Evolutionary conservation across 2,113 vertebrate species (phyloP).

Genomic region (Mola mola): DNA sequence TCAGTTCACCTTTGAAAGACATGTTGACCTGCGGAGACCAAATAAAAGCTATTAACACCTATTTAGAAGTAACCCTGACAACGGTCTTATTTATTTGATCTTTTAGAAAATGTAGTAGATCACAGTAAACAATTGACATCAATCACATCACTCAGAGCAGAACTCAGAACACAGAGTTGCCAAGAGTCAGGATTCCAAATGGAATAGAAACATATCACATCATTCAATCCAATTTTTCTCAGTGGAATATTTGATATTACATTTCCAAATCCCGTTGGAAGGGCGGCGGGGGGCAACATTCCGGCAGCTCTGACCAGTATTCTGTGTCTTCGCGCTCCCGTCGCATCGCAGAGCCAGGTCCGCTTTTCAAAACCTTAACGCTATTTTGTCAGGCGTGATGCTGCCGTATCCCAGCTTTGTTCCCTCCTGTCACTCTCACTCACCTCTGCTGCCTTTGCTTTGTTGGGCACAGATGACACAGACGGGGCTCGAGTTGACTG

Average conservation of each 20-base stretch:
- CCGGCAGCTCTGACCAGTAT: slow-evolving; percentile 34
- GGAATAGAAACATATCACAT: not conserved
- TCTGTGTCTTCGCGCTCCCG: slow-evolving; percentile 44
- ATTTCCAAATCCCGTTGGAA: slow-evolving; percentile 23
- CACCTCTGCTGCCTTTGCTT: slow-evolving; percentile 79
- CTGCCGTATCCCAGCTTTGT: slow-evolving; percentile 7
- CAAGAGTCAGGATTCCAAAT: not conserved
- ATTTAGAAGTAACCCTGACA: too few species aligned
- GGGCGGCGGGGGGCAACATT: too few species aligned
- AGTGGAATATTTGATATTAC: slow-evolving; percentile 4
- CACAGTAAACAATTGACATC: too few species aligned
- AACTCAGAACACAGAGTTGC: too few species aligned
- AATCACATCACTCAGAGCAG: too few species aligned
- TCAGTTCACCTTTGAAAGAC: slow-evolving; percentile 80
- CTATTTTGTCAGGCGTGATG: slow-evolving; percentile 42
- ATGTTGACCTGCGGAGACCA: slow-evolving; percentile 71
- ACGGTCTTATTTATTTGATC: too few species aligned
- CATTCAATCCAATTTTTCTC: slow-evolving; percentile 19
- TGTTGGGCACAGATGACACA: slow-evolving; percentile 73
- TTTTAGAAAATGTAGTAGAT: too few species aligned
- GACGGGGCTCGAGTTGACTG: slow-evolving; percentile 79
- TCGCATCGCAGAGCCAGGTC: too few species aligned
- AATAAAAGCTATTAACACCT: not conserved
- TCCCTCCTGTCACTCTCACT: slow-evolving; percentile 62
- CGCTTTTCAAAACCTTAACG: not conserved